Percentiles rank a stretch among this genome's conserved stretches.
These are phyloP conservation scores for Pteromalus puparum DNA, from an alignment of 1,140 invertebrate genomes.

Conservation along the genomic window DNA sequence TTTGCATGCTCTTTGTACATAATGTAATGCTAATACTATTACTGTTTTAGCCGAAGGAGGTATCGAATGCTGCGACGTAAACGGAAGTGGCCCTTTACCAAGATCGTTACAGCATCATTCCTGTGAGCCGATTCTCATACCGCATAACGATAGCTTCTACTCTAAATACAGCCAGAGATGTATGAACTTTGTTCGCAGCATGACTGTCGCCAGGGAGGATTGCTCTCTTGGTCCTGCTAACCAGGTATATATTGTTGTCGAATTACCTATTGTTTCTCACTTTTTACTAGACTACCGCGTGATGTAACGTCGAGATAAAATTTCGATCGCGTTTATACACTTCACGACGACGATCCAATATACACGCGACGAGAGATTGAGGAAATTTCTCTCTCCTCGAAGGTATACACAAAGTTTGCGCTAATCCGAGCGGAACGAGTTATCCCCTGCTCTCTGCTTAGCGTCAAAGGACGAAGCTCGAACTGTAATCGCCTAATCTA, in stretches of 20 bases:
- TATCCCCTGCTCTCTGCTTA: conserved; percentile 14
- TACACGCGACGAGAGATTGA: not conserved
- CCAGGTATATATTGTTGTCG: conserved; percentile 73
- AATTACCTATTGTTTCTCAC: too few species aligned
- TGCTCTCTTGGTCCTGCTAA: conserved; percentile 82
- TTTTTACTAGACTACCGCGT: too few species aligned
- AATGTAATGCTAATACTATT: too few species aligned
- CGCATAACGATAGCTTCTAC: conserved; percentile 82
- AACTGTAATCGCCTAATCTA: conserved; percentile 45
- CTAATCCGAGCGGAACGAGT: conserved; percentile 44
- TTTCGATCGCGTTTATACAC: too few species aligned
- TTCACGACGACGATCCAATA: too few species aligned
- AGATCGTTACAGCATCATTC: conserved; percentile 77
- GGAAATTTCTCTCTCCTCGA: too few species aligned
- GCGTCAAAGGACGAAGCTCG: conserved; percentile 40
- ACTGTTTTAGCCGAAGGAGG: conserved; percentile 71
- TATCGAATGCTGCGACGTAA: conserved; percentile 76
- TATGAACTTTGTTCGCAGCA: conserved; percentile 78
- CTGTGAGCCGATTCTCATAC: conserved; percentile 85
- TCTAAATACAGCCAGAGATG: conserved; percentile 77
- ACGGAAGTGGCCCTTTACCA: conserved; percentile 64
- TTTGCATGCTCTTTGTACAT: not conserved
- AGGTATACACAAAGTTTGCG: conserved; percentile 23
- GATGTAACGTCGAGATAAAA: too few species aligned
- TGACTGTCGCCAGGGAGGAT: conserved; percentile 77